A percentile compares a stretch with the other conserved stretches of the same genome.
phyloP scores from a whole-genome alignment of 2,888 invertebrate genomes.

The Oscheius sp. region DNA sequence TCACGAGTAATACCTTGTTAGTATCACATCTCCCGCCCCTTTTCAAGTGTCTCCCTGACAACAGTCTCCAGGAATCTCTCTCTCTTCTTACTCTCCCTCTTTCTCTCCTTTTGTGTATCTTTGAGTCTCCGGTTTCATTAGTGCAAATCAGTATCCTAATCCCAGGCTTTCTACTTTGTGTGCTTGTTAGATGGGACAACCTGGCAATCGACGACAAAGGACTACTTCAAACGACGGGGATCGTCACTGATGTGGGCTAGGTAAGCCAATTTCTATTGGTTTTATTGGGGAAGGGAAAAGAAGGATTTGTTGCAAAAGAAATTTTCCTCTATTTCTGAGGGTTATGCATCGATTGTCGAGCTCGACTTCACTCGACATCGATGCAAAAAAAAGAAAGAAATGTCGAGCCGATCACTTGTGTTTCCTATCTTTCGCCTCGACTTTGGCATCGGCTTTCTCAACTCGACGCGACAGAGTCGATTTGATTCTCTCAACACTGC shows the following conservation, averaged over 20 bases:
- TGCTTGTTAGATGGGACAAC: conserved; percentile 25
- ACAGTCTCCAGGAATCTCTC: conserved; percentile 1
- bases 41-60: conserved; percentile 27
- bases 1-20: conserved; percentile 14
- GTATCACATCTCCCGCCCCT: conserved; percentile 3
- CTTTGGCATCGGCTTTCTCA: no score
- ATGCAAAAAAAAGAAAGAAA: no score
- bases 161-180: conserved; percentile 3
- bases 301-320: no score
- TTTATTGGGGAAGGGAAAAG: no score
- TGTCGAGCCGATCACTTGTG: no score
- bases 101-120: no score
- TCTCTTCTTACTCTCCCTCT: background rate
- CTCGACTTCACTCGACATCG: no score
- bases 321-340: no score
- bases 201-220: background rate
- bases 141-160: conserved; percentile 29
- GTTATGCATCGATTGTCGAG: no score
- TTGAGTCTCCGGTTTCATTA: conserved; percentile 28
- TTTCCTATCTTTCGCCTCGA: no score
- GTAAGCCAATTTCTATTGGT: background rate
- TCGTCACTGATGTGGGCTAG: conserved; percentile 29
- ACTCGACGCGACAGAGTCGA: no score
- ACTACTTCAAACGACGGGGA: background rate
- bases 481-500: no score